Base-by-base conservation (phyloP, 2,113 vertebrate genomes). In the Ammodytes dubius region DNA sequence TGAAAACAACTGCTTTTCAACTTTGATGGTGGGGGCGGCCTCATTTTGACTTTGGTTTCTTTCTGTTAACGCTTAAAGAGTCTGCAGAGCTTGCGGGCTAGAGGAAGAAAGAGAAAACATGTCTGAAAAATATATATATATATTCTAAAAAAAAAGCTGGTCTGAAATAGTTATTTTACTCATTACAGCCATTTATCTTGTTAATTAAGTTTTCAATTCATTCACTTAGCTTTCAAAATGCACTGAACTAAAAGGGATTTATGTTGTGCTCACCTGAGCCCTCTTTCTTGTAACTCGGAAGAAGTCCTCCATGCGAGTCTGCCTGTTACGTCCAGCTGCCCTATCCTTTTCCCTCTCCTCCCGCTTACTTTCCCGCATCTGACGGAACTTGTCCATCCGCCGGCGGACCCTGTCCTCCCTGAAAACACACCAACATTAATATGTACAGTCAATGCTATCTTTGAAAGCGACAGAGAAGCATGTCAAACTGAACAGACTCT, bases 201-300 rank as follows among this genome's bases (percentile, higher is more conserved):
- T 35, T 9, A 9, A 66, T 71, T 2, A 17, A 50, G 4, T 14
- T 64, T 6, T 10, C 15, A 77, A 42, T 68, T 2, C 14, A 7
- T 70, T 71, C 1, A 67, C 15, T 13, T 6, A 35, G 12, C 5
- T 59, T 54, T 64, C 15, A 80, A 60, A 59, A 59, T 3, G 3
- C 11, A 37, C 1, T 15, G 11, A 37, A 0, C 42, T 42, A 15
- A 54, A 10, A 63, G 6, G 6, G 35, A 5, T 4, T 64, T 19
- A 35, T 77, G 10, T 70, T 47, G 37, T 64, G 5, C 74, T 88
- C 27, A 94, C 92, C 73, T 74, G 45, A 42, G 2, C 19, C 81
- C 95, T 92, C 80, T 88, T 95, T 53, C 95, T 93, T 8, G 95
- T 95, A 3, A 94, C 82, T 69, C 83, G 84, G 47, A 94, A 95